These are phyloP conservation scores for Noctua fimbriata DNA, from an alignment of 2,888 invertebrate genomes.

Conservation along the genomic window DNA sequence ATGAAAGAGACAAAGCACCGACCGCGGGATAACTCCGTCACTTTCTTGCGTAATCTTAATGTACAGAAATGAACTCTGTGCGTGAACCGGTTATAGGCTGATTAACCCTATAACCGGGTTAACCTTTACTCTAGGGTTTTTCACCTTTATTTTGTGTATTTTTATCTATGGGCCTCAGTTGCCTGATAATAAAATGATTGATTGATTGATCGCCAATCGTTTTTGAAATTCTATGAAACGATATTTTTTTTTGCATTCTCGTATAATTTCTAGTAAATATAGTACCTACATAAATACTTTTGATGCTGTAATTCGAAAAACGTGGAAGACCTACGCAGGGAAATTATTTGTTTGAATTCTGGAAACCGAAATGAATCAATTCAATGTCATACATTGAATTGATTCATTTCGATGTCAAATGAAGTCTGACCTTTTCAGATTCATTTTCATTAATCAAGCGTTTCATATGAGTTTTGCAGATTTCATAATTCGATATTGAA, in stretches of 20 bases:
- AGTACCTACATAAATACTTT: neutral
- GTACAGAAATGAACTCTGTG: neutral
- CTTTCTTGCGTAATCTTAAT: neutral
- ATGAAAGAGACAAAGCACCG: neutral
- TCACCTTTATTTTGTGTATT: too few relatives aligned
- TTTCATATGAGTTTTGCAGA: neutral
- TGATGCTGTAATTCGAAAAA: neutral
- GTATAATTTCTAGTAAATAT: neutral
- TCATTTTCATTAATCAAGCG: neutral
- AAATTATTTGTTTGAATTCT: neutral
- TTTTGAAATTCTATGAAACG: neutral
- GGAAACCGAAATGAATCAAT: conserved; percentile 4
- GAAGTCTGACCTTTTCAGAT: neutral
- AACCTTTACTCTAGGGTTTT: neutral
- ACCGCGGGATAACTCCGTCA: neutral
- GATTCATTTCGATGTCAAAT: neutral
- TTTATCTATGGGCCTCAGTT: too few relatives aligned
- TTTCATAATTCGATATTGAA: neutral
- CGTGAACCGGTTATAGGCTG: neutral
- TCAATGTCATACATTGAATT: too few relatives aligned
- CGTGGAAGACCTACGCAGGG: neutral
- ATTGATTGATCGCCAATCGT: neutral
- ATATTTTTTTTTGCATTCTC: neutral
- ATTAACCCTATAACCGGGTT: neutral
- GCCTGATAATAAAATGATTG: too few relatives aligned